Base-by-base conservation (phyloP, 2,888 invertebrate species). In the Andrena fulva region DNA sequence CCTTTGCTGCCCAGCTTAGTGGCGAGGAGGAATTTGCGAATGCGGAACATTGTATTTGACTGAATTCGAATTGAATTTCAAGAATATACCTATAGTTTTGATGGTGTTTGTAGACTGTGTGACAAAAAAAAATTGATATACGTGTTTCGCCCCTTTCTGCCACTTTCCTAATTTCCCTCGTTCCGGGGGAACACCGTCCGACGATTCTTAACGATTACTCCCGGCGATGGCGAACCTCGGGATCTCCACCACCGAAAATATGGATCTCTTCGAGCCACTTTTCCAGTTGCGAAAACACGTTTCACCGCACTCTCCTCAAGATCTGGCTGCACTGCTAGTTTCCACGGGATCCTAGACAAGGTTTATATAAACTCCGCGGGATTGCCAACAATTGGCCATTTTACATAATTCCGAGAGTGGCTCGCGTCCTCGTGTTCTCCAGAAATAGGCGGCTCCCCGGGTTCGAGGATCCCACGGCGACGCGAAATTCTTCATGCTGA, bases 341-440 rank as follows among this genome's bases (percentile, higher is more conserved):
- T 60, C 16, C 16, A 0, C 7, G 12, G 12, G 7, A 33, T 35
- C 54, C 20, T 2, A 7, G 12, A 1, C 29, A 31, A 42, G 4
- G 77, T 81, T 84, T 85, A 85, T 85, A 81, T 89, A 87, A 89
- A 89, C 86, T 85, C 42, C 50, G 62, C 27, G 83, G 42, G 89
- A 89, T 90, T 89, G 84, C 81, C 79, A 85, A 88, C 87, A 89
- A 90, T 90, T 90, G 86, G 77, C 77, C 82, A 72, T 82, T 88
- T 85, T 84, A 84, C 83, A 84, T 85, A 86, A 87, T 89, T 76
- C 84, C 63, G 42, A 27, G 27, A 33, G 16, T 42, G 42, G 42
- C n/a, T 33, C 10, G 16, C 16, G 33, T 59, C 27, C 66, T 33
- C 56, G 62, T 24, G n/a, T 31, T 70, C 48, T 48, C 29, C 52